Evolutionary conservation across 2,888 invertebrate genomes (phyloP).

Genomic region (Strigamia maritima): DNA sequence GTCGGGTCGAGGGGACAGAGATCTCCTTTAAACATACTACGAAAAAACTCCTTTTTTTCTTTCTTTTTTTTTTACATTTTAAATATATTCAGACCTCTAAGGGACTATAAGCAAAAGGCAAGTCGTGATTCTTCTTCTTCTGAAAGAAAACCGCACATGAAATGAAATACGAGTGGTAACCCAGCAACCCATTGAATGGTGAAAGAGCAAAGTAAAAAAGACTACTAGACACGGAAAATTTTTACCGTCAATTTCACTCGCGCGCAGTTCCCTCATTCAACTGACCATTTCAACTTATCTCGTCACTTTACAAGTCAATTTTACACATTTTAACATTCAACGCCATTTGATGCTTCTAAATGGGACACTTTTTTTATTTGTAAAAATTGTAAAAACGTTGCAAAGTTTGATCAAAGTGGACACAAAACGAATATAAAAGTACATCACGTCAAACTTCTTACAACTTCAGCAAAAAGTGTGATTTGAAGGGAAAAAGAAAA

Average conservation of each 20-base stretch:
- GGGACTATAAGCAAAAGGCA: neutral
- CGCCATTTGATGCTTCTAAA: neutral
- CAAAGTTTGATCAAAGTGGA: constrained; percentile 21
- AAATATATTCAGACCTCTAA: neutral
- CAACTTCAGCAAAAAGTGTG: constrained; percentile 17
- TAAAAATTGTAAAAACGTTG: neutral
- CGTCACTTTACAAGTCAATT: neutral
- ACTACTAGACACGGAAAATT: neutral
- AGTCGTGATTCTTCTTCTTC: neutral
- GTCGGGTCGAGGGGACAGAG: neutral
- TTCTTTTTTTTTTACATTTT: neutral
- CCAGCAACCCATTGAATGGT: neutral
- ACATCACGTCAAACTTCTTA: constrained; percentile 17
- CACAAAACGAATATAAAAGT: constrained; percentile 22
- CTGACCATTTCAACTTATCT: neutral
- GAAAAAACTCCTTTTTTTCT: neutral
- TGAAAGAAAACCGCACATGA: constrained; percentile 5
- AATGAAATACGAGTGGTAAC: constrained; percentile 10
- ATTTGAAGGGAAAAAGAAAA: neutral
- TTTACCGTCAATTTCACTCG: constrained; percentile 1
- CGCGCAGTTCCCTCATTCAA: neutral
- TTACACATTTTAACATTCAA: constrained; percentile 5
- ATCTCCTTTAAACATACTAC: neutral
- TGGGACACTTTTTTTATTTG: neutral
- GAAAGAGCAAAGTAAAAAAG: neutral